These are phyloP conservation scores for Flexamia atlantica DNA, from an alignment of 2,888 invertebrate species.

Conservation along the genomic window DNA sequence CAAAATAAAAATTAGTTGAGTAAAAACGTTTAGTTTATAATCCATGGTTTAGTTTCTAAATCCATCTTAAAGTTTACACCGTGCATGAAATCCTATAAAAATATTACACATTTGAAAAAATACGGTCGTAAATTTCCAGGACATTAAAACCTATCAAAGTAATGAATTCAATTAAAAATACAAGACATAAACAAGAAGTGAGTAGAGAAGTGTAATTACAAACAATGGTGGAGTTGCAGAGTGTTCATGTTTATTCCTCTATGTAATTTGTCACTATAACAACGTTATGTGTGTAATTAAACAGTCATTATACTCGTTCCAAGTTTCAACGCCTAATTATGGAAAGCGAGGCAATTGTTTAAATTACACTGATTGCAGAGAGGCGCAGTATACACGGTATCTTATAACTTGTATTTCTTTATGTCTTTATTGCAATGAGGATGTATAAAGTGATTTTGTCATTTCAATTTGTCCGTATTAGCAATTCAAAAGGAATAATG, in stretches of 20 bases:
- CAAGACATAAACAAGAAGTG: constrained; percentile 8
- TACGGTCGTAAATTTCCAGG: too few species aligned
- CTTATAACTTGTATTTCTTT: not conserved
- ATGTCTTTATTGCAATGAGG: constrained; percentile 5
- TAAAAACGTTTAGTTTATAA: too few species aligned
- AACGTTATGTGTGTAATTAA: constrained; percentile 51
- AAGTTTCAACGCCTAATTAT: constrained; percentile 53
- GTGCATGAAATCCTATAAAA: too few species aligned
- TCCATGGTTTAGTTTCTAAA: too few species aligned
- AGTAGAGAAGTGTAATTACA: not conserved
- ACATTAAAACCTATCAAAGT: too few species aligned
- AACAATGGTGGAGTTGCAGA: not conserved
- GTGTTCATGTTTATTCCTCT: constrained; percentile 55
- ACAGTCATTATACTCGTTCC: constrained; percentile 50
- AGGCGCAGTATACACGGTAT: constrained; percentile 2
- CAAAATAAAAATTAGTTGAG: too few species aligned
- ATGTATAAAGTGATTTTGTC: not conserved
- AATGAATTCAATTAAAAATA: constrained; percentile 37
- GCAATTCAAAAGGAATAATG: too few species aligned
- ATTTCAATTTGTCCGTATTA: too few species aligned
- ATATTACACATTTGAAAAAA: too few species aligned
- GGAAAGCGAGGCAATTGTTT: constrained; percentile 49
- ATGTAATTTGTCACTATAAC: constrained; percentile 57
- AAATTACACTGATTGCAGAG: constrained; percentile 21
- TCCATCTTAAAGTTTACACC: too few species aligned